Evolutionary conservation across 2,797 vertebrate genomes (phyloP), one percentile per base, ranked within the genome.

Genomic region (Monodelphis domestica): DNA sequence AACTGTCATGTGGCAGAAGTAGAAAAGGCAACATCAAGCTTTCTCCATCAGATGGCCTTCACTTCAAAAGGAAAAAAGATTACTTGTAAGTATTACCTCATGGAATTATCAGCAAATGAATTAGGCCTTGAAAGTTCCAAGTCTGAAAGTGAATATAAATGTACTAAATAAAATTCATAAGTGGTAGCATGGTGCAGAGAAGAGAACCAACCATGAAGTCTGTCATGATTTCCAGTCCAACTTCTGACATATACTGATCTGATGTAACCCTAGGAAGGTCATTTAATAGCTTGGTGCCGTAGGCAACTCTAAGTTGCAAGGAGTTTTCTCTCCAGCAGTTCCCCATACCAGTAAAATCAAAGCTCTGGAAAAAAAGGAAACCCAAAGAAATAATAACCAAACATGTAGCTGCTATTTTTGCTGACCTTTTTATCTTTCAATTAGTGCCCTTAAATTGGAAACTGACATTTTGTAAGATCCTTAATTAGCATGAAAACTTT

Each of bases 381-480:
- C 38, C 90, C 91, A 88, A 5, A 30, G 54, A 92, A 94, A 94
- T 90, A 91, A 24, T 91, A 26, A 53, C 24, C 87, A 63, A n/a
- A 28, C n/a, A n/a, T n/a, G n/a, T 91, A 28, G 38, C 84, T 56
- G 54, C 89, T 94, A 94, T 53, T 53, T 90, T 89, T 92, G n/a
- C 17, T 12, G n/a, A 51, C 51, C 55, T 26, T 28, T 87, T 63
- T 59, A 91, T 89, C 10, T 50, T 54, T 90, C 78, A 78, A 53
- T 88, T 63, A 87, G 14, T 51, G 12, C 1, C 11, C 12, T 93
- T 78, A 24, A 6, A 12, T 30, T 91, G n/a, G 50, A 28, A 89
- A 95, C 50, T 53, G 0, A 91, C 51, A 63, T 94, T 93, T 90
- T 92, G 53, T 89, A 33, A 63, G 93, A 88, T 88, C 56, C 30